Base-by-base conservation (phyloP, 2,888 invertebrate genomes). In the Melinopterus prodromus region DNA sequence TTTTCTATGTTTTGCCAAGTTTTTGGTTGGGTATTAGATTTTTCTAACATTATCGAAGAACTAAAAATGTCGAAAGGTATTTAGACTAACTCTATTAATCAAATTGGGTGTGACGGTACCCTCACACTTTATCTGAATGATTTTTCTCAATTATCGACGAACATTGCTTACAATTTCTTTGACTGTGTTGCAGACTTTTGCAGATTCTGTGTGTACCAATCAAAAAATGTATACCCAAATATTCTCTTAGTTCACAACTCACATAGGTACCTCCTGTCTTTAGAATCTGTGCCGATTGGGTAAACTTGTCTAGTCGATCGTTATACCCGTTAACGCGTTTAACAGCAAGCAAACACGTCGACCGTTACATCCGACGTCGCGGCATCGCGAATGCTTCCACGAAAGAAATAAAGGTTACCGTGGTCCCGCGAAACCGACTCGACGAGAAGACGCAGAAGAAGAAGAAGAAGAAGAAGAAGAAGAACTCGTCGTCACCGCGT, bases 361-460 rank as follows among this genome's bases (percentile, higher is more conserved):
- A 74, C 74, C 74, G 74, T 74, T 74, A 74, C 35, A 36, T 26
- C n/a, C 37, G 37, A 35, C 36, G 74, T 74, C 74, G 36, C n/a
- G 37, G 36, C 36, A 14, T 74, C 74, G 36, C 15, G 74, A 74
- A 15, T 36, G 74, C 6, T 74, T 74, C 74, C 74, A 74, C 36
- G 74, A 74, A 74, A 16, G 35, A 74, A 74, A 74, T 74, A 74
- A 74, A 74, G 74, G 74, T 74, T 74, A 74, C 74, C 35, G 74
- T 36, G 74, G 74, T 74, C 36, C 37, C 74, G 35, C 37, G 35
- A 35, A 74, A 36, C 36, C 26, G 15, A 26, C 36, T 35, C 74
- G 74, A 36, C 26, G 14, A 6, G 70, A 1, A 71, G 74, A 74
- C 26, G 35, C n/a, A 36, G 37, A 35, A 35, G 74, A 74, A 74